Base-by-base conservation (phyloP, 2,797 vertebrate species). In the Emys orbicularis region DNA sequence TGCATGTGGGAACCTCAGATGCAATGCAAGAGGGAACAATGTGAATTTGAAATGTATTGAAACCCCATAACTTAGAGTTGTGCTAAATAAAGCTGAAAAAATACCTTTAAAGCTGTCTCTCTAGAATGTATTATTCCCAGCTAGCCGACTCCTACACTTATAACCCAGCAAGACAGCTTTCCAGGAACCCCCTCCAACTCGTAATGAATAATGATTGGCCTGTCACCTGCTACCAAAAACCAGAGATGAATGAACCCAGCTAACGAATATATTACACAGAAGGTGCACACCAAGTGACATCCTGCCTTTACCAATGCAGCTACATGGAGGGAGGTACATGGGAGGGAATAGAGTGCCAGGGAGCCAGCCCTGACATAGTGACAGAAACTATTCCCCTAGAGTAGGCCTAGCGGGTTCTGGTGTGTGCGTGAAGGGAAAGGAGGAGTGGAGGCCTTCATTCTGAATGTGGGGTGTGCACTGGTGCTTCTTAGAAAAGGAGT, bases 171-270 rank as follows among this genome's bases (percentile, higher is more conserved):
- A 54, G 18, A 11, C 15, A 56, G n/a, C 8, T 3, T 49, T 23
- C n/a, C 12, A 37, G 34, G 34, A 41, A 49, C 49, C 3, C 13
- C 44, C n/a, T 53, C 0, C n/a, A 50, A 44, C 23, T 1, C 2
- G 21, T 13, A 2, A 27, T 81, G n/a, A 13, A 0, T 29, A 77
- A 18, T 4, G 2, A 21, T 34, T 37, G 27, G n/a, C 4, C 57
- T 76, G 65, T 2, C 9, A 77, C 27, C 52, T 56, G 3, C 59
- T 57, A 2, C 4, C 85, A 19, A 19, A 88, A 29, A 21, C 7
- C 53, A 77, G 29, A 79, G 21, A 57, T 59, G 3, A 93, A 84
- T 81, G 6, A 56, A 3, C 21, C 15, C 34, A 25, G 34, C 29
- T 34, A 37, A 18, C 0, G 1, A 13, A 12, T 52, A 44, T 87